Base-by-base conservation (phyloP, 2,888 invertebrate species). In the Trachelus stipa region DNA sequence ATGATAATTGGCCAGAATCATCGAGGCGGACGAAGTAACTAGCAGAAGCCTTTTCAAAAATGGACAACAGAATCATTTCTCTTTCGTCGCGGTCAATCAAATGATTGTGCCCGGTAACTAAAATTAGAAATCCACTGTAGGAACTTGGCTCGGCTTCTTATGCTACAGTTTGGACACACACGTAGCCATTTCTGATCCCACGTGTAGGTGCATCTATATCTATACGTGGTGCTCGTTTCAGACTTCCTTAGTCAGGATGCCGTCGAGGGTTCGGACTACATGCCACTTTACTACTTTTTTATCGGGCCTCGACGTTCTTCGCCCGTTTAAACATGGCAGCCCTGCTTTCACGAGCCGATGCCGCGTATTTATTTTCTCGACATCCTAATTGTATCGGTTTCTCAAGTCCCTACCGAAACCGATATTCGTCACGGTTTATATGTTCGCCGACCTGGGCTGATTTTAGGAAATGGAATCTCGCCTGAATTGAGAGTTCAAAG, bases 101-200 rank as follows among this genome's bases (percentile, higher is more conserved):
- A 78, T 4, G 71, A 71, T 78, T 74, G 77, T 77, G 71, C 77
- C 77, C 76, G 74, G 75, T 68, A 76, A 81, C 79, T 81, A 78
- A 79, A 83, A 85, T 81, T 86, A 86, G 83, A 86, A 85, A 85
- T 56, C 56, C 73, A 68, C 56, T 56, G 23, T 56, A 56, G 56
- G 23, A 23, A 56, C 56, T 56, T 56, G 56, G 23, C 23, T 56
- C 56, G 23, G 15, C 56, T 56, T 56, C 56, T 56, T 56, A 9
- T 56, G 56, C 56, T 56, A 56, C 23, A 56, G 56, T 56, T 56
- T 56, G 56, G 56, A 56, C 56, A 23, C 56, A 56, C 56, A 56
- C 56, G 56, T 56, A 56, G 56, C 23, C 56, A 56, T 56, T 23
- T 56, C 23, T 56, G 56, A 56, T 81, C 78, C 77, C 75, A 68